Evolutionary conservation across 2,888 invertebrate genomes (phyloP), one percentile per base, ranked within the genome.

Genomic region (Ceraclea dissimilis): DNA sequence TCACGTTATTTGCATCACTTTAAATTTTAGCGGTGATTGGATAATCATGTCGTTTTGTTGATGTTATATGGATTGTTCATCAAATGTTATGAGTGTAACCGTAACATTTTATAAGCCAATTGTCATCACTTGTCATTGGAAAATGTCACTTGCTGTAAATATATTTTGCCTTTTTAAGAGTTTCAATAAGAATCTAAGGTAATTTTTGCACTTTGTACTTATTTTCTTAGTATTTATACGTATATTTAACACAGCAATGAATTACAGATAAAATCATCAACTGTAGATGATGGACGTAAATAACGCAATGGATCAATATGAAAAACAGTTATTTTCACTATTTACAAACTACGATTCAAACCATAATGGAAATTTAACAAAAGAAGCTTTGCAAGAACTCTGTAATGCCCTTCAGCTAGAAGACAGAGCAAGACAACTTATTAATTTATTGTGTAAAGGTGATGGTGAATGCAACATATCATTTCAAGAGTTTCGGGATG

Each of bases 391-490:
- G 63, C 72, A 79, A 52, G 80, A 81, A 60, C 76, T 91, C 50
- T 90, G 90, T 70, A 83, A 84, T 66, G 83, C 88, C 62, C 78
- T 90, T 60, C 88, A 90, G 72, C 78, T 91, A 51, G 88, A 88
- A 64, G 87, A 87, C 64, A 83, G 84, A 59, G 82, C 86, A 57
- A 73, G 79, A 34, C 76, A 82, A 60, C 75, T 87, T 57, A 80
- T 83, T 50, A 76, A 81, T 62, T 75, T 79, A 61, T 73, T 88
- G 57, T 75, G 85, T 57, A 72, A 72, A 34, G 73, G 75, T 56
- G 65, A 72, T 34, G 78, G 79, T 49, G 69, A 75, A 19, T 72
- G 74, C 62, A 67, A 70, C 22, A 83, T 84, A 31, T 79, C 87
- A 56, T 91, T 90, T 72, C 72, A 79, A 20, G 83, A 86, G 68